Evolutionary conservation across 2,888 invertebrate species (phyloP).

Genomic region (Plagodis pulveraria): DNA sequence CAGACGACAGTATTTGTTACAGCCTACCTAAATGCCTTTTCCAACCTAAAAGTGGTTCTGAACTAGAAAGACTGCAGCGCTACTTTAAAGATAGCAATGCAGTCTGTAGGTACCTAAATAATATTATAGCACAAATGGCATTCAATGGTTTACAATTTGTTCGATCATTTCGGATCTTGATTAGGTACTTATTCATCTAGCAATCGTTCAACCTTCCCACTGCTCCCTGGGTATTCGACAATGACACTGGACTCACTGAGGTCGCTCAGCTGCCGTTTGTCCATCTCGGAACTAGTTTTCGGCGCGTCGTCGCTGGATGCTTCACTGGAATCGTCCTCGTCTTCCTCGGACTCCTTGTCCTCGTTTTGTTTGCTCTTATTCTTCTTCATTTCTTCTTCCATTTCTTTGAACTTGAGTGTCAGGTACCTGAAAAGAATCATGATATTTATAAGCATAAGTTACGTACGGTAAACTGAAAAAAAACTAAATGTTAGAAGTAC

Average conservation of each 20-base stretch:
- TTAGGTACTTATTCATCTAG: conserved; percentile 43
- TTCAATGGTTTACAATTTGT: conserved; percentile 4
- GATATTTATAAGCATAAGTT: neutral
- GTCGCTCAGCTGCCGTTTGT: conserved; percentile 39
- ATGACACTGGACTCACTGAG: conserved; percentile 67
- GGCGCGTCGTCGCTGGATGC: conserved; percentile 47
- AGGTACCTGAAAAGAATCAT: conserved; percentile 86
- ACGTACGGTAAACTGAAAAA: too few species aligned
- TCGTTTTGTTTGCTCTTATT: conserved; percentile 83
- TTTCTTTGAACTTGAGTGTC: conserved; percentile 93
- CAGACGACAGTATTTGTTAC: too few species aligned
- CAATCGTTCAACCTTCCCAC: conserved; percentile 73
- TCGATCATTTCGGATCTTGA: conserved; percentile 9
- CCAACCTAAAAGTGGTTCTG: too few species aligned
- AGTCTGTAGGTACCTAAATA: too few species aligned
- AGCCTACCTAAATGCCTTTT: too few species aligned
- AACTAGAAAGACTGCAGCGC: too few species aligned
- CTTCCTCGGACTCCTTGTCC: conserved; percentile 59
- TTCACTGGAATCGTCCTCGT: conserved; percentile 57
- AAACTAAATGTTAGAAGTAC: too few species aligned
- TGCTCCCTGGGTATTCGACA: conserved; percentile 68
- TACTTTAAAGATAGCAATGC: too few species aligned
- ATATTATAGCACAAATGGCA: neutral
- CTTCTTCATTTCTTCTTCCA: conserved; percentile 92
- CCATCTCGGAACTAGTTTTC: conserved; percentile 22